A percentile compares a stretch with the other conserved stretches of the same genome.
phyloP scores from a whole-genome alignment of 1,140 invertebrate species.

The Orchestia grillus region DNA sequence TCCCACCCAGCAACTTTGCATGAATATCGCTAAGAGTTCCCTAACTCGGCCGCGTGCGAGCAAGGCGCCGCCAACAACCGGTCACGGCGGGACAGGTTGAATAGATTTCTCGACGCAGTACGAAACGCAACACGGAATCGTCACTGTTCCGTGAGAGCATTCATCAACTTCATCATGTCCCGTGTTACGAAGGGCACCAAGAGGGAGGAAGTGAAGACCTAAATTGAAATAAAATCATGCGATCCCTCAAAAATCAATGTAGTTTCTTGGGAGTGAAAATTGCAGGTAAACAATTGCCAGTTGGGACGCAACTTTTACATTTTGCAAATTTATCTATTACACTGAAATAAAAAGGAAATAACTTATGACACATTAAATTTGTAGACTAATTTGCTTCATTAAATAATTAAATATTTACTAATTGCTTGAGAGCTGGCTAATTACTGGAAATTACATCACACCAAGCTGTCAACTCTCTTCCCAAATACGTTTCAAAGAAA shows the following conservation, averaged over 20 bases:
- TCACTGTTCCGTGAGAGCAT: neutral
- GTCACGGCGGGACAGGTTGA: neutral
- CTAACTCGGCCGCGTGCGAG: neutral
- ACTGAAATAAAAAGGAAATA: too few relatives aligned
- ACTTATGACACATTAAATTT: neutral
- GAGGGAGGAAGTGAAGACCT: neutral
- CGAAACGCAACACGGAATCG: neutral
- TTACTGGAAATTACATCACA: neutral
- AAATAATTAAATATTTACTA: neutral
- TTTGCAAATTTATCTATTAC: too few relatives aligned
- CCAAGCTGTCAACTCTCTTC: neutral
- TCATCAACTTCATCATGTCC: neutral
- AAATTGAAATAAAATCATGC: neutral
- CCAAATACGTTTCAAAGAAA: neutral
- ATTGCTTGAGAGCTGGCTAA: neutral
- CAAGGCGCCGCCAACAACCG: neutral
- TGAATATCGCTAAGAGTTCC: conserved; percentile 33
- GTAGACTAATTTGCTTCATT: neutral
- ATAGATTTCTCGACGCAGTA: neutral
- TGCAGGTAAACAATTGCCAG: too few relatives aligned
- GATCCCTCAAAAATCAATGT: neutral
- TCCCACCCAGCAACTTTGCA: conserved; percentile 34
- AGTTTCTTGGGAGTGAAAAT: neutral
- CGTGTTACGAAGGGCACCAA: neutral
- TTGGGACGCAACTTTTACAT: too few relatives aligned